Base-by-base conservation (phyloP, 2,888 invertebrate genomes). In the Phragmatobia fuliginosa region DNA sequence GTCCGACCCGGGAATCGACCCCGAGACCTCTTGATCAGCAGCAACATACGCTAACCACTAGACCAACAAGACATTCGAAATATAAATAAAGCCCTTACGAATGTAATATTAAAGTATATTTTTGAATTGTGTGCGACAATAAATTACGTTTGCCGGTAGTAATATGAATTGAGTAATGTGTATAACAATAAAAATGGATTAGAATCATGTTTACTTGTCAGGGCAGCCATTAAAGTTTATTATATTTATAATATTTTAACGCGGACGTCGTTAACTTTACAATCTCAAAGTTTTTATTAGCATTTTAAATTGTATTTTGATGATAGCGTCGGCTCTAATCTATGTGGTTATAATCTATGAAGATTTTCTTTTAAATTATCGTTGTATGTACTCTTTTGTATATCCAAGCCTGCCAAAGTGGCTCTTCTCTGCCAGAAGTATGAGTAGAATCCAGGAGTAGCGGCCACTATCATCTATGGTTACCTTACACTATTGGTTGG, bases 281-380 rank as follows among this genome's bases (percentile, higher is more conserved):
- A 49, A 69, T 73, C 58, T 25, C 60, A 49, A 33, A 60, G 33
- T 61, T 66, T 62, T 59, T 59, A 71, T 71, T 72, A 63, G 49
- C 45, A 72, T 80, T 71, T 66, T 71, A 72, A 70, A 70, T 80
- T 59, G 58, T 66, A 60, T 75, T 77, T 31, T 70, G 66, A 72
- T 66, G 62, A 65, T 62, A 59, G 21, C 62, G 58, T 45, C 62
- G 18, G 32, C 62, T 63, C 18, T 52, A 36, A 31, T 58, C 28
- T 61, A 1, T 32, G 41, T 36, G 33, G n/a, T 61, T 16, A 38
- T 56, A 28, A 31, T 68, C 41, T 60, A 41, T 36, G 49, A 61
- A 62, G 67, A 71, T 70, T 62, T 33, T 36, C 18, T 28, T 21
- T 62, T n/a, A n/a, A n/a, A n/a, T n/a, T n/a, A n/a, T n/a, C n/a